Evolutionary conservation across 2,113 vertebrate species (phyloP).

Genomic region (Rousettus leschenaultii): DNA sequence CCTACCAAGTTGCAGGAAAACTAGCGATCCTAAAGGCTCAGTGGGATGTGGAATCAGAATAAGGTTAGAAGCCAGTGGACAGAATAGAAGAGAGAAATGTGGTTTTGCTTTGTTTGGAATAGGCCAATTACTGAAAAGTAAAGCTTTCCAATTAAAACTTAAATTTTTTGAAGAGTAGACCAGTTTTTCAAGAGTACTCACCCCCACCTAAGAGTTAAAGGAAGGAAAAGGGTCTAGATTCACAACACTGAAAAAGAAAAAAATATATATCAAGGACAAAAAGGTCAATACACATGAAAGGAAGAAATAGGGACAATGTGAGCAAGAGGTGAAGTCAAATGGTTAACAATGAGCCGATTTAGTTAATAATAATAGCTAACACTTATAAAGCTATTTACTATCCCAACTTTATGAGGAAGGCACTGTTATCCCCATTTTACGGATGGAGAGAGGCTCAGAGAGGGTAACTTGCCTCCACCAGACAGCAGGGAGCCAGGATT

Average conservation of each 20-base stretch:
- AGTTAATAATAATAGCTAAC: not conserved
- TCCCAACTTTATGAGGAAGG: not conserved
- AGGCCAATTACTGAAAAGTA: not conserved
- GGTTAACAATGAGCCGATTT: not conserved
- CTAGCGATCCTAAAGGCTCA: not conserved
- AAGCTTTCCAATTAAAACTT: not conserved
- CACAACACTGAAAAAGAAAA: slow-evolving; percentile 30
- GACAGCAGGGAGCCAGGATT: not conserved
- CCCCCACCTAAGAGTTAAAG: not conserved
- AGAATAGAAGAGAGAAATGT: not conserved
- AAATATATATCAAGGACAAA: not conserved
- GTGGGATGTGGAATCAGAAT: not conserved
- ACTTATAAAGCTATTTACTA: not conserved
- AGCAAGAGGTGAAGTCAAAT: not conserved
- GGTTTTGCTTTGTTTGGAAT: slow-evolving; percentile 5
- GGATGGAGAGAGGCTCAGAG: not conserved
- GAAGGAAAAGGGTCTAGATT: not conserved
- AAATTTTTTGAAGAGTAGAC: not conserved
- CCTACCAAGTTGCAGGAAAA: not conserved
- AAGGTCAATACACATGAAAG: not conserved
- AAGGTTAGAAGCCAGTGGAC: not conserved
- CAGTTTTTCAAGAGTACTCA: not conserved
- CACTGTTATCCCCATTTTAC: not conserved
- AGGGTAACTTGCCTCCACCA: not conserved
- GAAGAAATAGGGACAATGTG: not conserved